Percentiles rank a stretch among this genome's conserved stretches.
phyloP scores from a whole-genome alignment of 2,888 invertebrate genomes.

The Eristalis arbustorum region DNA sequence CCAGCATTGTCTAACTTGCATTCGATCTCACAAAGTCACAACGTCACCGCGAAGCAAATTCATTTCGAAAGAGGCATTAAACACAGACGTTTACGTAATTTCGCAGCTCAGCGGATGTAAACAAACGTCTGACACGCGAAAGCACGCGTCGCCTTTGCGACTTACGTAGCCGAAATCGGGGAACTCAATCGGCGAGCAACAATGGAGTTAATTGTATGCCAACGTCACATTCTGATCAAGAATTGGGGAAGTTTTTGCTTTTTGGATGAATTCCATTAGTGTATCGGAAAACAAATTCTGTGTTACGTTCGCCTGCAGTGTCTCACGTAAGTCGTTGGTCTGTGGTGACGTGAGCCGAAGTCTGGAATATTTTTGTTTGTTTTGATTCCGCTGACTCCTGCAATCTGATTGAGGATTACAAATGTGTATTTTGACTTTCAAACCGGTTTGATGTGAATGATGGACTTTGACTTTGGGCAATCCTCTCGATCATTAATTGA shows the following conservation, averaged over 20 bases:
- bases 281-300: not conserved
- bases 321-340: not conserved
- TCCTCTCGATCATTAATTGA: not conserved
- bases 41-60: not conserved
- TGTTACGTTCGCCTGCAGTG: not conserved
- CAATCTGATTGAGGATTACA: not conserved
- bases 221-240: not conserved
- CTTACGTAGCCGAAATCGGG: not conserved
- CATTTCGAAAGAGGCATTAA: not conserved
- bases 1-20: not conserved
- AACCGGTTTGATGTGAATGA: not conserved
- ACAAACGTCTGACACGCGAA: conserved; percentile 2
- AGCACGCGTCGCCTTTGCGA: not conserved
- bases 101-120: conserved; percentile 28
- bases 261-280: not conserved
- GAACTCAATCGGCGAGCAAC: not conserved
- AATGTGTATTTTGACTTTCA: not conserved
- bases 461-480: not conserved
- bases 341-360: not conserved
- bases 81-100: conserved; percentile 27
- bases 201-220: not conserved
- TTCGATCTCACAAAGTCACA: not conserved
- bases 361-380: not conserved
- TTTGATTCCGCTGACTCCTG: not conserved
- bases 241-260: not conserved